Evolutionary conservation across 2,888 invertebrate genomes (phyloP).

Genomic region (Apomyelois bistriatella): DNA sequence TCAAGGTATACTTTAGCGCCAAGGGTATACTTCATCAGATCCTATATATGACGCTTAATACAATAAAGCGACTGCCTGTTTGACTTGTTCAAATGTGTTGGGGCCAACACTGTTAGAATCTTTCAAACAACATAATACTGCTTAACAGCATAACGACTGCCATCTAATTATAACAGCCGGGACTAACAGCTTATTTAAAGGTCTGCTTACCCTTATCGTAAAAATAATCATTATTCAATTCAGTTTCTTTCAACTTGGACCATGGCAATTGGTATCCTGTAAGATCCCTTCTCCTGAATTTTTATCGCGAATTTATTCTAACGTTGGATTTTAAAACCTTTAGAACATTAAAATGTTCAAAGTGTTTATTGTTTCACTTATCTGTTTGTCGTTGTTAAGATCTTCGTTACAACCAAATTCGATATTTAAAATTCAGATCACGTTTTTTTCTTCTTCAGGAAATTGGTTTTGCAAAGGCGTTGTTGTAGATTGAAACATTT

Average conservation of each 20-base stretch:
- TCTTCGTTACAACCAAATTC: slow-evolving; percentile 4
- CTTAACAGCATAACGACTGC: neutral
- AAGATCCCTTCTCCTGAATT: slow-evolving; percentile 31
- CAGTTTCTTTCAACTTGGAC: slow-evolving; percentile 2
- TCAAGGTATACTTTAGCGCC: too few relatives aligned
- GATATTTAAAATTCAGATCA: slow-evolving; percentile 7
- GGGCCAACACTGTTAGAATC: too few relatives aligned
- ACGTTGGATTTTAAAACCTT: slow-evolving; percentile 20
- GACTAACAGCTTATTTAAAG: neutral
- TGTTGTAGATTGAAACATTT: slow-evolving; percentile 6
- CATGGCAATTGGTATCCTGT: slow-evolving; percentile 15
- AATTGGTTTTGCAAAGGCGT: slow-evolving; percentile 9
- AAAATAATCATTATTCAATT: neutral
- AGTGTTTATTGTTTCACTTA: slow-evolving; percentile 28
- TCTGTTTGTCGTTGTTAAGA: slow-evolving; percentile 12
- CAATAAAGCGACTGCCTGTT: too few relatives aligned
- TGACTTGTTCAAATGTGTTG: too few relatives aligned
- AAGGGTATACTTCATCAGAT: too few relatives aligned
- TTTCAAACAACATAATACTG: too few relatives aligned
- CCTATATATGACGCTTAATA: too few relatives aligned
- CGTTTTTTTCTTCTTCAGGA: slow-evolving; percentile 5
- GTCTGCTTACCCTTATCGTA: neutral
- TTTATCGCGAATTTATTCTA: slow-evolving; percentile 34
- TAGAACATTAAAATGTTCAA: slow-evolving; percentile 29
- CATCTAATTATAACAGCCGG: too few relatives aligned